phyloP scores from a whole-genome alignment of 1,140 invertebrate genomes.

The Eumeta japonica region DNA sequence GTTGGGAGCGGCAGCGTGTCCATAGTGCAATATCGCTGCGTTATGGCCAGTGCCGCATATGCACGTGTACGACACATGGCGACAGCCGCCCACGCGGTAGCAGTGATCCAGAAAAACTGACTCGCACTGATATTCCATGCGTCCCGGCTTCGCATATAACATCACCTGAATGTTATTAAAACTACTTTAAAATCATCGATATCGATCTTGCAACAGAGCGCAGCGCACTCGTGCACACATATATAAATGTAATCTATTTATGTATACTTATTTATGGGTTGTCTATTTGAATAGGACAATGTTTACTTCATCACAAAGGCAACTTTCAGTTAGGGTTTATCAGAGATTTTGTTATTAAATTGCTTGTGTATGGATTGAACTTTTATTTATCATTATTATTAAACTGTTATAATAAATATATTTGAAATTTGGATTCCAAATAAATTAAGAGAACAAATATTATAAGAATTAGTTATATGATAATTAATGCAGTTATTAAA shows the following conservation, averaged over 20 bases:
- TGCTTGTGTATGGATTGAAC: too few relatives aligned
- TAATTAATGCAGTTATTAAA: too few relatives aligned
- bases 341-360: too few relatives aligned
- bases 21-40: conserved; percentile 91
- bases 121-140: conserved; percentile 92
- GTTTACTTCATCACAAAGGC: too few relatives aligned
- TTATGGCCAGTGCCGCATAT: conserved; percentile 92
- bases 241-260: too few relatives aligned
- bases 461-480: too few relatives aligned
- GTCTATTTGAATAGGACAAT: too few relatives aligned
- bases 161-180: conserved; percentile 45
- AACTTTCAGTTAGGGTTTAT: too few relatives aligned
- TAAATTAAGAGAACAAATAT: too few relatives aligned
- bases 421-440: too few relatives aligned
- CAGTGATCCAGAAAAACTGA: conserved; percentile 82
- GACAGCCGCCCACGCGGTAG: conserved; percentile 78
- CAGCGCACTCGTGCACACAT: not conserved
- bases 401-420: too few relatives aligned
- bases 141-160: conserved; percentile 69
- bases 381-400: too few relatives aligned
- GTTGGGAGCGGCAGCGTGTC: conserved; percentile 94
- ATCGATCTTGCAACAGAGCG: not conserved
- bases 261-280: not conserved
- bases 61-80: conserved; percentile 89
- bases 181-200: conserved; percentile 1